A percentile compares a stretch with the other conserved stretches of the same genome.
These are phyloP conservation scores for Microtus richardsoni DNA, from an alignment of 2,113 vertebrate genomes.

Conservation along the genomic window DNA sequence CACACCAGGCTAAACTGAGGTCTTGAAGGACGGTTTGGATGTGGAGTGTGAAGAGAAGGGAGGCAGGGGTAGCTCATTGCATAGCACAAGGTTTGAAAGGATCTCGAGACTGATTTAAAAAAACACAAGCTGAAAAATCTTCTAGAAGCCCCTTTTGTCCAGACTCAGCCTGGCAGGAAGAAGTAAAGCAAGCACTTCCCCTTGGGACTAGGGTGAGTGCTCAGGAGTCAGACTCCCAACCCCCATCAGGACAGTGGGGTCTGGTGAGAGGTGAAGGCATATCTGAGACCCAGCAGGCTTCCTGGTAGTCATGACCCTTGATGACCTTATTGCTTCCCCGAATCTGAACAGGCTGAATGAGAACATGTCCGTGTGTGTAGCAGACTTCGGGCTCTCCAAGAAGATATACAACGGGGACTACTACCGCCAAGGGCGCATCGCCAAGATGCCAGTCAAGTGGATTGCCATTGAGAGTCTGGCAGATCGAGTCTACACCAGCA, in stretches of 20 bases:
- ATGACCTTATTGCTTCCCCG: neutral
- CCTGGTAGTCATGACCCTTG: neutral
- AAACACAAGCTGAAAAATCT: neutral
- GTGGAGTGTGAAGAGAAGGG: neutral
- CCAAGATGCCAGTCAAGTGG: conserved; percentile 97
- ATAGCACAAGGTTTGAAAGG: neutral
- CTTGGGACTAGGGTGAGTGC: neutral
- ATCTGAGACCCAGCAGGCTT: neutral
- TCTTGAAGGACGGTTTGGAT: neutral
- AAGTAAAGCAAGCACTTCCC: neutral
- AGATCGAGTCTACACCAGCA: conserved; percentile 94
- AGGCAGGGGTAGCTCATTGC: neutral
- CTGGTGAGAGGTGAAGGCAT: neutral
- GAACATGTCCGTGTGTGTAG: conserved; percentile 96
- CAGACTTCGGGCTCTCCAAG: conserved; percentile 96
- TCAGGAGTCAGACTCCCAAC: neutral
- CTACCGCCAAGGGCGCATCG: conserved; percentile 95
- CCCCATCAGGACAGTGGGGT: neutral
- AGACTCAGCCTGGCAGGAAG: neutral
- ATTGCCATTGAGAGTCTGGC: conserved; percentile 96
- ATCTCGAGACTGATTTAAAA: neutral
- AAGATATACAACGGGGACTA: conserved; percentile 97
- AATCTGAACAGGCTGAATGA: conserved; percentile 91
- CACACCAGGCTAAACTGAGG: neutral
- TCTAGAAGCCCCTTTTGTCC: neutral